These are phyloP conservation scores for Yponomeuta sedellus DNA, from an alignment of 2,888 invertebrate genomes.

Conservation along the genomic window DNA sequence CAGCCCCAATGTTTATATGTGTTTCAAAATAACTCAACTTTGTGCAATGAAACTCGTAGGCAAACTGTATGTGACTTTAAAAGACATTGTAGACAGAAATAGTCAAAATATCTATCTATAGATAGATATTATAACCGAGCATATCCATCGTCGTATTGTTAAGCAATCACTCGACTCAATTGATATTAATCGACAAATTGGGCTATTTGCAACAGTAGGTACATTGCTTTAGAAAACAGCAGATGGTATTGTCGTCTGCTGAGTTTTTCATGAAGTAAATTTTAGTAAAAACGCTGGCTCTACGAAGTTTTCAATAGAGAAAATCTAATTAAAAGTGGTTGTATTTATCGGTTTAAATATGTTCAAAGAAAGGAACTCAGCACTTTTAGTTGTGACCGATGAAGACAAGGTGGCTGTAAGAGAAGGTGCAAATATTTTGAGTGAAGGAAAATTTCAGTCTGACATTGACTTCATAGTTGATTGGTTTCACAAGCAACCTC, in stretches of 20 bases:
- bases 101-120: too few relatives aligned
- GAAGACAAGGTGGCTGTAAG: conserved; percentile 12
- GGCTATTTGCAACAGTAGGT: not conserved
- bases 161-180: not conserved
- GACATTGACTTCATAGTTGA: conserved; percentile 13
- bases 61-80: too few relatives aligned
- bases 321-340: too few relatives aligned
- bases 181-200: not conserved
- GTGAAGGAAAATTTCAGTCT: conserved; percentile 1
- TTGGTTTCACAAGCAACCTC: conserved; percentile 15
- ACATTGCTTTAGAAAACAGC: not conserved
- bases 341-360: not conserved
- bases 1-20: too few relatives aligned
- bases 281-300: too few relatives aligned
- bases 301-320: too few relatives aligned
- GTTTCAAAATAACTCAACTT: too few relatives aligned
- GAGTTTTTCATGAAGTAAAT: too few relatives aligned
- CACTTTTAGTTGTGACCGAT: conserved; percentile 11
- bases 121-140: not conserved
- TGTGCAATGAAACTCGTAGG: too few relatives aligned
- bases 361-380: not conserved
- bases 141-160: not conserved
- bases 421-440: not conserved
- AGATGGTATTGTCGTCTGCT: not conserved
- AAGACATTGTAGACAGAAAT: too few relatives aligned